Conservation (phyloP, 1,140 invertebrate species). For the Drosophila ercepeae region DNA sequence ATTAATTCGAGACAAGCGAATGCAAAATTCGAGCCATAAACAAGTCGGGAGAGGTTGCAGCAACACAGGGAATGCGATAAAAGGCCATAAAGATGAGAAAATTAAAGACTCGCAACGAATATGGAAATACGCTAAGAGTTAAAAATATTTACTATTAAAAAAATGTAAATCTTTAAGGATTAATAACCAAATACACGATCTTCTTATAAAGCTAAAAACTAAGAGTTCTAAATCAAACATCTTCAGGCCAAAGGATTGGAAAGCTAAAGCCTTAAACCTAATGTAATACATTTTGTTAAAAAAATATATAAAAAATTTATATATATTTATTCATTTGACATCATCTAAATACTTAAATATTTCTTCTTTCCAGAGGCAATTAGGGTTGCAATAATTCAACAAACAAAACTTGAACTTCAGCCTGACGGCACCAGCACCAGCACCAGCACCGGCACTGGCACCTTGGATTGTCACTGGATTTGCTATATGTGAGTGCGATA, state of each 20-base stretch:
- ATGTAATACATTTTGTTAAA: too few species aligned
- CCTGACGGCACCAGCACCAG: conserved; percentile 71
- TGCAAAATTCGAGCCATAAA: conserved; percentile 60
- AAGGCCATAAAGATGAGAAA: conserved; percentile 23
- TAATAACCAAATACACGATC: too few species aligned
- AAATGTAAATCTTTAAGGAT: not conserved
- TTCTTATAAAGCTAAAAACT: too few species aligned
- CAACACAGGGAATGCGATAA: conserved; percentile 45
- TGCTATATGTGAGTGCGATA: conserved; percentile 53
- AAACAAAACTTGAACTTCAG: conserved; percentile 76
- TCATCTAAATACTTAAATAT: conserved; percentile 25
- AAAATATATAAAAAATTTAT: not conserved
- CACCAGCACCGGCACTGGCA: too few species aligned
- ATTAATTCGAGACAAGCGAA: conserved; percentile 65
- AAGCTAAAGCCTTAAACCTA: too few species aligned
- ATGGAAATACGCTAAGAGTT: not conserved
- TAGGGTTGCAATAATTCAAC: conserved; percentile 58
- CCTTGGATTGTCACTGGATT: conserved; percentile 32
- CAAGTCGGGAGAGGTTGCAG: conserved; percentile 31
- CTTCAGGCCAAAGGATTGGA: too few species aligned
- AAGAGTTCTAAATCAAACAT: too few species aligned
- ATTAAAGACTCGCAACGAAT: conserved; percentile 13
- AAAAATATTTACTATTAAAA: not conserved
- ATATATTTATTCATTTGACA: conserved; percentile 13
- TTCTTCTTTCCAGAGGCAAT: conserved; percentile 48